Conservation (phyloP, 2,797 vertebrate species). For the Vireo griseus region DNA sequence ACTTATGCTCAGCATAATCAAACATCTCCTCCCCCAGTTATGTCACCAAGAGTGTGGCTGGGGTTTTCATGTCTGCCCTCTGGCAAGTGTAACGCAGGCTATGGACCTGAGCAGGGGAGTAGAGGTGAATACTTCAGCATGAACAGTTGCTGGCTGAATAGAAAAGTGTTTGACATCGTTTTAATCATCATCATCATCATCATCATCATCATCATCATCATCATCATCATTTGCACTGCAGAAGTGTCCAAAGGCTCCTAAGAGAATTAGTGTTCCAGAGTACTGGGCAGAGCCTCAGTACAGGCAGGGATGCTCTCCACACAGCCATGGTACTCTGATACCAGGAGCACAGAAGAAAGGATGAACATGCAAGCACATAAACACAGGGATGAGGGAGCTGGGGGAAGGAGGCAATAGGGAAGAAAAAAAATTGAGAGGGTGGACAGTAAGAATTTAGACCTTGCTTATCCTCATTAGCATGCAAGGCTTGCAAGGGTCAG, state of each 20-base stretch:
- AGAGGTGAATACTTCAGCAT: neutral
- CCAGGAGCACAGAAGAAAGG: neutral
- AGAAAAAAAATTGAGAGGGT: neutral
- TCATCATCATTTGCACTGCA: neutral
- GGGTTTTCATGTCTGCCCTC: neutral
- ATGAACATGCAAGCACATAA: neutral
- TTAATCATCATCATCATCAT: neutral
- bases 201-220: neutral
- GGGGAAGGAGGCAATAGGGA: neutral
- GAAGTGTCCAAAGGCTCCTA: neutral
- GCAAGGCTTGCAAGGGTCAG: neutral
- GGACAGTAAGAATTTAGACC: neutral
- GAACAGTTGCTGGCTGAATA: neutral
- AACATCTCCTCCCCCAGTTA: neutral
- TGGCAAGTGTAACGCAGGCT: rapidly evolving
- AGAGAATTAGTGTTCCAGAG: neutral
- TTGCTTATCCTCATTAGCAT: neutral
- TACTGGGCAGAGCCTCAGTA: neutral
- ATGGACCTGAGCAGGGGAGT: neutral
- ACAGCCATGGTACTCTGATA: neutral
- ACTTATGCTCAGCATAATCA: neutral
- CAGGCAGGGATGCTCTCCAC: neutral
- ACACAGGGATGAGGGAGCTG: neutral
- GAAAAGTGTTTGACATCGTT: neutral
- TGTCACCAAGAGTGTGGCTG: neutral